These are phyloP conservation scores for Albula goreensis DNA, from an alignment of 2,113 vertebrate species.

Conservation along the genomic window DNA sequence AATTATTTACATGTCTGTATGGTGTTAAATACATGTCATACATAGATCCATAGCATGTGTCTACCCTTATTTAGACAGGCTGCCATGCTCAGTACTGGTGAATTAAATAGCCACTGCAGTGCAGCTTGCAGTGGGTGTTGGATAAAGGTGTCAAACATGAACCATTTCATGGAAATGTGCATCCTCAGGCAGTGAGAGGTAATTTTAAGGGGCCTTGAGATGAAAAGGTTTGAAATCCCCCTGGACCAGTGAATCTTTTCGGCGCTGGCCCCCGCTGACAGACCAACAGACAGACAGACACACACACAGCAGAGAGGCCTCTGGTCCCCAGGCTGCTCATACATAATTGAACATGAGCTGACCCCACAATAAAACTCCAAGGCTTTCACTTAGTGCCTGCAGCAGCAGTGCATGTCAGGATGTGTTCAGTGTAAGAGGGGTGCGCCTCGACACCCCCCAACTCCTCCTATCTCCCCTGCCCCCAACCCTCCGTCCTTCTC, in stretches of 20 bases:
- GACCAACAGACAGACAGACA: neutral
- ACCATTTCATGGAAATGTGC: no score
- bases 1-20: neutral
- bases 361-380: conserved; percentile 1
- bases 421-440: neutral
- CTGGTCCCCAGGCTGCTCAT: neutral
- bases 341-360: conserved; percentile 4
- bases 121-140: no score
- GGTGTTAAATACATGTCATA: neutral
- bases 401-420: conserved; percentile 11
- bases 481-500: neutral
- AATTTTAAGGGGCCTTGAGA: no score
- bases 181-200: no score
- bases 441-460: neutral
- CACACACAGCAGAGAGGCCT: neutral
- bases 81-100: neutral
- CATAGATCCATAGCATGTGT: no score
- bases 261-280: neutral
- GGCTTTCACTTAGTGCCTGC: conserved; percentile 7
- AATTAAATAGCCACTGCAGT: no score
- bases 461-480: neutral
- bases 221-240: no score
- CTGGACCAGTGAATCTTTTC: no score
- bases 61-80: neutral
- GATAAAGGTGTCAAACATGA: no score